Evolutionary conservation across 2,888 invertebrate species (phyloP).

Genomic region (Himalopsyche kuldschensis): DNA sequence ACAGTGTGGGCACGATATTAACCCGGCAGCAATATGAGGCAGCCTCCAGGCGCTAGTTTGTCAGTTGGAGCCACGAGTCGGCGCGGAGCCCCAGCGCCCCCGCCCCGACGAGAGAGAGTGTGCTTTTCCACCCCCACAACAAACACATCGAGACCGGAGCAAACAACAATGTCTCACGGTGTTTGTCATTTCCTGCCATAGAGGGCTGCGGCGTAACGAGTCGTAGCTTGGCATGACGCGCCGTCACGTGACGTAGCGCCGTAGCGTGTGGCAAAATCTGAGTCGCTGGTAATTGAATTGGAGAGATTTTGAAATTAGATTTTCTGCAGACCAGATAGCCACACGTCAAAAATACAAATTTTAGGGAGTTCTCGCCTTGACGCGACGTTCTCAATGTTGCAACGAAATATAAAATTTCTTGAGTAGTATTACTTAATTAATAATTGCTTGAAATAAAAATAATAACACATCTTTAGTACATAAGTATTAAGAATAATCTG

Average conservation of each 20-base stretch:
- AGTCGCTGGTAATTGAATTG: background rate
- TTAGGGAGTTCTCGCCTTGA: too few species aligned
- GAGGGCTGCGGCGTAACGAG: background rate
- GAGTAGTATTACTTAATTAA: too few species aligned
- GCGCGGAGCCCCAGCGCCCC: background rate
- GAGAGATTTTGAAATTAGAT: background rate
- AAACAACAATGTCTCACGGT: slow-evolving; percentile 20
- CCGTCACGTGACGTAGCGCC: background rate
- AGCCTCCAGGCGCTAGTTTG: background rate
- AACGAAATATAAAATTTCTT: too few species aligned
- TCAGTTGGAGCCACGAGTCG: background rate
- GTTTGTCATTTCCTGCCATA: slow-evolving; percentile 31
- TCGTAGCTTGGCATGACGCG: background rate
- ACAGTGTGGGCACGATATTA: background rate
- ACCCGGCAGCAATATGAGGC: background rate
- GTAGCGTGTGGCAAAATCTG: background rate
- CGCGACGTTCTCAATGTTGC: too few species aligned
- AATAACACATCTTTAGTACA: too few species aligned
- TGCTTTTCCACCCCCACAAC: background rate
- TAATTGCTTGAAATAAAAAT: too few species aligned
- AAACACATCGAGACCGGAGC: background rate
- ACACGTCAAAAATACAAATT: too few species aligned
- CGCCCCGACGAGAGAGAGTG: background rate
- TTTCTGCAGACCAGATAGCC: background rate
- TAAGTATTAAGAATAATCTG: too few species aligned